Percentiles rank a stretch among this genome's conserved stretches.
Conservation (phyloP, 2,113 vertebrate species). For the Rhea pennata region DNA sequence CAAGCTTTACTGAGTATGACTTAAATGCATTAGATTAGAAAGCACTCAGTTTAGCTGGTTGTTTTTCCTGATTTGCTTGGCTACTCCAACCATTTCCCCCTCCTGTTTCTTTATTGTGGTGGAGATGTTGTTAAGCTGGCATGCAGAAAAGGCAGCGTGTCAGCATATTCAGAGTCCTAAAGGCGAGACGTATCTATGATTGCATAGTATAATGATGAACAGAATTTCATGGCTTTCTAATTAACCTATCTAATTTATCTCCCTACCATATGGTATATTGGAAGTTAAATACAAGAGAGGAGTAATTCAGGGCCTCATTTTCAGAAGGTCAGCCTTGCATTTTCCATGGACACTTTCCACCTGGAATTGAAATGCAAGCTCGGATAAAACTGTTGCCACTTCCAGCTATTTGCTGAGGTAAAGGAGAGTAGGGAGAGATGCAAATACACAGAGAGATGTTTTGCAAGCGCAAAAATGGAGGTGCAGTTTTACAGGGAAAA, state of each 20-base stretch:
- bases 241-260: constrained; percentile 54
- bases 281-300: constrained; percentile 22
- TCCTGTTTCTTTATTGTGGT: not conserved
- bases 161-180: constrained; percentile 37
- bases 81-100: constrained; percentile 3
- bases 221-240: constrained; percentile 33
- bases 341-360: not conserved
- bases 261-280: not conserved
- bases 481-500: not conserved
- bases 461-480: not conserved
- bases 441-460: not conserved
- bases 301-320: constrained; percentile 26
- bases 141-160: constrained; percentile 45
- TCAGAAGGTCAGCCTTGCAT: not conserved
- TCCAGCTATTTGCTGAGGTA: not conserved
- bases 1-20: constrained; percentile 61
- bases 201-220: constrained; percentile 3
- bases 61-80: constrained; percentile 64
- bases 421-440: not conserved
- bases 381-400: not conserved
- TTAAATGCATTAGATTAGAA: constrained; percentile 71
- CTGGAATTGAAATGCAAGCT: not conserved
- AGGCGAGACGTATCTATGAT: not conserved
- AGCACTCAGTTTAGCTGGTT: constrained; percentile 62
- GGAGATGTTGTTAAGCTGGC: not conserved